These are phyloP conservation scores for Ficedula albicollis DNA, from an alignment of 2,797 vertebrate species.

Conservation along the genomic window DNA sequence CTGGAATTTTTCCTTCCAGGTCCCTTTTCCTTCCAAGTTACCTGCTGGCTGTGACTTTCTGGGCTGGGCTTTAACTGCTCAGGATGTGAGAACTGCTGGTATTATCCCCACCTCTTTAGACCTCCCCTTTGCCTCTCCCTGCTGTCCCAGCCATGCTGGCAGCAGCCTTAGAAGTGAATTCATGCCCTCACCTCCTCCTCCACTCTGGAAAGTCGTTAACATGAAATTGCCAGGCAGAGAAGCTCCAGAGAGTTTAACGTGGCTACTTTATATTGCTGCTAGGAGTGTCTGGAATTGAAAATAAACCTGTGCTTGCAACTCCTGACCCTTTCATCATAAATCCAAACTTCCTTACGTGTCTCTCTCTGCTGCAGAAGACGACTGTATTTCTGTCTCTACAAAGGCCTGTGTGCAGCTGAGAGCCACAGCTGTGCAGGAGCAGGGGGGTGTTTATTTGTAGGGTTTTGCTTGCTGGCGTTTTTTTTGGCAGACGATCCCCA, in stretches of 20 bases:
- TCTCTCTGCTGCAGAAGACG: constrained; percentile 22
- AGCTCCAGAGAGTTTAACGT: constrained; percentile 54
- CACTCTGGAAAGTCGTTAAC: constrained; percentile 41
- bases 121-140: not conserved
- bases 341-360: constrained; percentile 42
- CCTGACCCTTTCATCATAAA: constrained; percentile 64
- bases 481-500: constrained; percentile 2
- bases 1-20: no score
- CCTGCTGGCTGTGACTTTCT: not conserved
- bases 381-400: constrained; percentile 1
- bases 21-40: not conserved
- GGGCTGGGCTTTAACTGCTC: not conserved
- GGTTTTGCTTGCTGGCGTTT: not conserved
- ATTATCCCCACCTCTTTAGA: not conserved
- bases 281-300: constrained; percentile 67
- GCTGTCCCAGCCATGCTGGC: not conserved
- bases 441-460: not conserved
- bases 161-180: not conserved
- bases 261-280: constrained; percentile 52
- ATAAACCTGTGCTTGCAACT: constrained; percentile 61
- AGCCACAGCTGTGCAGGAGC: constrained; percentile 4
- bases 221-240: constrained; percentile 41
- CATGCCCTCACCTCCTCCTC: constrained; percentile 1
- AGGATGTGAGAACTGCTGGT: not conserved
- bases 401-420: not conserved